Base-by-base conservation (phyloP, 2,888 invertebrate species). In the Drosophila neonasuta region DNA sequence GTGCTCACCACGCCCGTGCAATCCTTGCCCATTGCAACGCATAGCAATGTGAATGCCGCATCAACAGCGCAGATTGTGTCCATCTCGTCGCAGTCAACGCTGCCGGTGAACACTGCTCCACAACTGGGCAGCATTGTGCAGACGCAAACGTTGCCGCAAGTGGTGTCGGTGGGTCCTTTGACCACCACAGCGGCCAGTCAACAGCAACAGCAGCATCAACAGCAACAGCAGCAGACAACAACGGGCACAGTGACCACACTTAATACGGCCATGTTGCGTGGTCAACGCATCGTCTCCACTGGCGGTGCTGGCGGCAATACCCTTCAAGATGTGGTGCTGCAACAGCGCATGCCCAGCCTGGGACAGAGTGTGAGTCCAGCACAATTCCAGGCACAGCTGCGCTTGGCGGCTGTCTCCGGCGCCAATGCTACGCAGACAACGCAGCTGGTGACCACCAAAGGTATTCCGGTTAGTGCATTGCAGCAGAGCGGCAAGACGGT, bases 121-220 rank as follows among this genome's bases (percentile, higher is more conserved):
- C 87, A 88, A 11, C 79, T 88, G 65, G 87, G 87, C 15, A 89
- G 89, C 54, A 83, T 91, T 55, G 90, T 91, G 3, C 91, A 91
- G 59, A 90, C 91, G 0, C 83, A 90, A 49, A 78, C 88, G 59
- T 52, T 90, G 59, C 90, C 91, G 0, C 91, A 91, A 72, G 90
- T 92, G 34, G 91, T 92, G 2, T 90, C 91, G 13, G 89, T 92
- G 45, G 88, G 92, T 58, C 90, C 91, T 44, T 71, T 92, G 62
- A 87, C 92, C 80, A 87, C 92, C 73, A 84, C 91, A 44, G 88
- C 90, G 2, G 85, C 89, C 17, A 85, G 85, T 8, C 76, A 90
- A 60, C 89, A 88, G 45, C 86, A 75, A 45, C 79, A 79, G 3
- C 76, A 77, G 48, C 79, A 57, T 9, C 83, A 66, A 6, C 54